Evolutionary conservation across 2,113 vertebrate species (phyloP).

Genomic region (Tautogolabrus adspersus): DNA sequence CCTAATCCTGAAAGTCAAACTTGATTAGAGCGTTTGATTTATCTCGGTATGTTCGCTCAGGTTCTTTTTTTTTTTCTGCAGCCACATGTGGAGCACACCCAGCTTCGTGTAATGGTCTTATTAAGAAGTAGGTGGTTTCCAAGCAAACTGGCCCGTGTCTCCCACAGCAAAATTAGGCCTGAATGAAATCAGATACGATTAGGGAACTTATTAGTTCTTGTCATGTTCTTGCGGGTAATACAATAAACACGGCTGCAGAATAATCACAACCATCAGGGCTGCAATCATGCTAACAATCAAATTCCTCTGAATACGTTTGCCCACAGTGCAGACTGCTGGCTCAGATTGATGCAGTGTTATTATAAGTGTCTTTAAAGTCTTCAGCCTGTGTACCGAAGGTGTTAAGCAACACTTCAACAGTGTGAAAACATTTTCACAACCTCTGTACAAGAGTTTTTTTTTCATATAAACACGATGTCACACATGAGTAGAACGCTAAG

Average conservation of each 20-base stretch:
- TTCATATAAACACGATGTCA: constrained; percentile 43
- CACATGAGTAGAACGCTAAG: background rate
- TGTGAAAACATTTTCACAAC: constrained; percentile 55
- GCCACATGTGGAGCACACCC: constrained; percentile 64
- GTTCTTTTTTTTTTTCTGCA: constrained; percentile 26
- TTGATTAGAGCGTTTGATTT: constrained; percentile 78
- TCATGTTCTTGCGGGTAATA: constrained; percentile 75
- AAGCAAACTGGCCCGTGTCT: constrained; percentile 65
- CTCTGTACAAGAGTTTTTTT: constrained; percentile 20
- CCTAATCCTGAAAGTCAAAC: constrained; percentile 81
- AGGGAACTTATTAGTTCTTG: constrained; percentile 79
- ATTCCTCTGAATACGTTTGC: constrained; percentile 35
- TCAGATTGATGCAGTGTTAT: constrained; percentile 40
- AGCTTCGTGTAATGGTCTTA: constrained; percentile 81
- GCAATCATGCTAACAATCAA: constrained; percentile 64
- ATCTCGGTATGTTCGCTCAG: constrained; percentile 57
- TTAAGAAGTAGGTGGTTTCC: constrained; percentile 78
- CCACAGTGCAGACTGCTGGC: constrained; percentile 26
- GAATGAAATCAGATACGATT: constrained; percentile 76
- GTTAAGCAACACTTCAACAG: constrained; percentile 33
- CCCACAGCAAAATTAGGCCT: constrained; percentile 61
- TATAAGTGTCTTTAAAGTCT: constrained; percentile 47
- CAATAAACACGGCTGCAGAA: constrained; percentile 72
- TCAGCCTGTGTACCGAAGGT: constrained; percentile 41
- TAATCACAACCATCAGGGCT: constrained; percentile 76